phyloP scores from a whole-genome alignment of 2,797 vertebrate species.

The Anguilla pacifica region DNA sequence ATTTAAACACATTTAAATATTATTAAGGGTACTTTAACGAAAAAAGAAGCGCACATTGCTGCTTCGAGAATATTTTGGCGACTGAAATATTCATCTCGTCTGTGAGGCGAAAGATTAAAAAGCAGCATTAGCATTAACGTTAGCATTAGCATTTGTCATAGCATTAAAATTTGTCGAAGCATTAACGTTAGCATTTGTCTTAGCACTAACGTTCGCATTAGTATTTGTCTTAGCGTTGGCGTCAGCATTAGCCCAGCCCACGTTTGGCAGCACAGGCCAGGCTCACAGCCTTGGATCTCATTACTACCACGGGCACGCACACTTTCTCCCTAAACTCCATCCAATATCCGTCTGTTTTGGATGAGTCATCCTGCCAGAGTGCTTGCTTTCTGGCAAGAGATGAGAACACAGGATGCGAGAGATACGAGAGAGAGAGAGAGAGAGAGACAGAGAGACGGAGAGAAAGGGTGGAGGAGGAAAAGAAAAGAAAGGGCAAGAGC shows the following conservation, averaged over 20 bases:
- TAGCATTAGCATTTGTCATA: too few relatives aligned
- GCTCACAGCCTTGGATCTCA: conserved; percentile 34
- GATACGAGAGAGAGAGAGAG: conserved; percentile 41
- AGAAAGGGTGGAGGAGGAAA: conserved; percentile 23
- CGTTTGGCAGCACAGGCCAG: conserved; percentile 20
- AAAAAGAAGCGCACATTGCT: not conserved
- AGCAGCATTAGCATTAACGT: too few relatives aligned
- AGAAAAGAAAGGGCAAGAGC: not conserved
- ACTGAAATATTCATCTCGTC: not conserved
- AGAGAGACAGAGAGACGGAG: conserved; percentile 28
- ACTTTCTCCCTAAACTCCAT: not conserved
- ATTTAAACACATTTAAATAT: too few relatives aligned
- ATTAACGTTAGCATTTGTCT: too few relatives aligned
- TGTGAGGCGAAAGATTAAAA: not conserved
- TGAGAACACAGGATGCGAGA: not conserved
- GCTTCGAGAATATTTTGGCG: not conserved
- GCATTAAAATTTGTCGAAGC: too few relatives aligned
- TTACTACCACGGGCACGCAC: not conserved
- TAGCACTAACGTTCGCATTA: too few relatives aligned
- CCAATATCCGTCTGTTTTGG: not conserved
- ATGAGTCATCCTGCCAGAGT: not conserved
- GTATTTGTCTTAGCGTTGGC: not conserved
- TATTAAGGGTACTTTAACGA: too few relatives aligned
- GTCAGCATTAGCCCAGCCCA: conserved; percentile 24
- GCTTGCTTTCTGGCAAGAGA: conserved; percentile 15